A percentile compares a stretch with the other conserved stretches of the same genome.
Evolutionary conservation across 2,888 invertebrate genomes (phyloP).

Genomic region (Allolobophora icterica): DNA sequence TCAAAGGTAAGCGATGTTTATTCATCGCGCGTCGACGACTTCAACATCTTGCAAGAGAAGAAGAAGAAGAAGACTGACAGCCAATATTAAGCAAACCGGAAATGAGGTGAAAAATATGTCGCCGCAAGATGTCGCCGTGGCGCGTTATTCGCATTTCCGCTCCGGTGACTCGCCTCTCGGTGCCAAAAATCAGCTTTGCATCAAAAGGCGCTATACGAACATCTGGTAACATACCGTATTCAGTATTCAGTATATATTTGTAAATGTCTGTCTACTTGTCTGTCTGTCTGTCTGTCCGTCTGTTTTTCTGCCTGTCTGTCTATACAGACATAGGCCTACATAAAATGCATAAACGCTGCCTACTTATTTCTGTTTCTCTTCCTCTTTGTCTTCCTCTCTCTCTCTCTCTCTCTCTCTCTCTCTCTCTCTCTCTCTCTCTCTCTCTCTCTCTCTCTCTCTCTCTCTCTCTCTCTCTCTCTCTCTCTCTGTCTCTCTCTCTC

Average conservation of each 20-base stretch:
- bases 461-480: neutral
- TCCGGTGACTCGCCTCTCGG: neutral
- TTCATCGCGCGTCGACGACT: neutral
- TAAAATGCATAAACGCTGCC: too few relatives aligned
- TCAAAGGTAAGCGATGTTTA: neutral
- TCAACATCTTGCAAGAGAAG: neutral
- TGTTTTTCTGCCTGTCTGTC: neutral
- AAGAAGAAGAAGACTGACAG: neutral
- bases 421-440: neutral
- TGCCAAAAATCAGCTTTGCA: neutral
- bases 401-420: neutral
- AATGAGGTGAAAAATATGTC: neutral
- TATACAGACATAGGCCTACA: too few relatives aligned
- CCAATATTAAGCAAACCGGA: neutral
- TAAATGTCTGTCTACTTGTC: too few relatives aligned
- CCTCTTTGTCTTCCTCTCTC: neutral
- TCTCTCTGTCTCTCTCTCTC: neutral
- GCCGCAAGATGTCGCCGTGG: neutral
- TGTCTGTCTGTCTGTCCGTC: too few relatives aligned
- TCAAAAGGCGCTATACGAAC: neutral
- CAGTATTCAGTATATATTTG: neutral
- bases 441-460: neutral
- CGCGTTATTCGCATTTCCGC: conserved; percentile 17
- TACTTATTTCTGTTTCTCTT: neutral
- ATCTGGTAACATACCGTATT: neutral